Evolutionary conservation across 2,797 vertebrate genomes (phyloP), one percentile per base, ranked within the genome.

Genomic region (Spheniscus humboldti): DNA sequence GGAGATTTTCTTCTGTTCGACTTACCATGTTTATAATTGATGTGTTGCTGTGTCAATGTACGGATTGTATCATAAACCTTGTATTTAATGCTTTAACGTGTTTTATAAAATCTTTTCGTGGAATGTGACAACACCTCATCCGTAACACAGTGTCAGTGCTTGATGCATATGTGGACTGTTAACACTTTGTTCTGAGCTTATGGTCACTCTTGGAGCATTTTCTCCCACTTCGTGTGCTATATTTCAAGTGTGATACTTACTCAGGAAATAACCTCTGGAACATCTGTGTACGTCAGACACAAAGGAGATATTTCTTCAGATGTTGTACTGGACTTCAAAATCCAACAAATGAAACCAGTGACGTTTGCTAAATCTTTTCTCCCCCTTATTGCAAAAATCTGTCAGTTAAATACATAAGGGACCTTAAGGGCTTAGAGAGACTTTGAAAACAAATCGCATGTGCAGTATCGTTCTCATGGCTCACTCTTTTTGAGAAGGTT

Each of bases 401-500:
- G 45, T 95, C 96, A 92, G 57, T 94, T 93, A 91, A 96, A 94
- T 95, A 57, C 74, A 6, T 86, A 67, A 94, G 94, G 96, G 97
- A 89, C n/a, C 41, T 25, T 86, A 87, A 95, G 97, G 97, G 95
- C 77, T 93, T 98, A 97, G 97, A 93, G 84, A 95, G 96, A 98
- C 97, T 94, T 83, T 94, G 93, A 92, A 97, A 97, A 90, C 95
- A 95, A 95, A 94, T 95, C 7, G 57, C 93, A 60, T 97, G 96
- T 97, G 88, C 88, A 81, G 85, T 93, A 53, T 96, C 97, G 98
- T 97, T 98, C 97, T 98, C 93, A 98, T 98, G 98, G 98, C 97
- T 98, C 97, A 83, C 97, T 98, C 97, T 98, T 98, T 98, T 97
- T 98, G 98, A 98, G 98, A 98, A 98, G 98, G 98, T 98, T 97